These are phyloP conservation scores for Ceratothoa steindachneri DNA, from an alignment of 2,888 invertebrate species.

Conservation along the genomic window DNA sequence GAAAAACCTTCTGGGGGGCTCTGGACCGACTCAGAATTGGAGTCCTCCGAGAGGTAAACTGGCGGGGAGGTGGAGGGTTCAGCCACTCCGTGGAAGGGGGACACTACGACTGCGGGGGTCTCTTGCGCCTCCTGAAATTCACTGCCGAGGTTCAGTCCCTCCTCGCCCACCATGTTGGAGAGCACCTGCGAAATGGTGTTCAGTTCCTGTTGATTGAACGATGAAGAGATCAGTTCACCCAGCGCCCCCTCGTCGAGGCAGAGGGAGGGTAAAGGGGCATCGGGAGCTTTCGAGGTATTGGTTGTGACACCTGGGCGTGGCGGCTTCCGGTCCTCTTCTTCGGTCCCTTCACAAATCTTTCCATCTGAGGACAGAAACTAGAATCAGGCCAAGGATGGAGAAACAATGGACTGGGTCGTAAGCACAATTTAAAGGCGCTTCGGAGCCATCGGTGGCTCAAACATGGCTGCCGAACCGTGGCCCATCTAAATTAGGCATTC, in stretches of 20 bases:
- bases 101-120: background rate
- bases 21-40: conserved; percentile 4
- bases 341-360: background rate
- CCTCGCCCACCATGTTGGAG: conserved; percentile 43
- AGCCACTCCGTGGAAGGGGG: background rate
- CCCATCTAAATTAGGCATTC: too few relatives aligned
- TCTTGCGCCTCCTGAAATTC: background rate
- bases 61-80: background rate
- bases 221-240: conserved; percentile 43
- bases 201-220: conserved; percentile 45
- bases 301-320: conserved; percentile 9
- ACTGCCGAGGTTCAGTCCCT: conserved; percentile 27
- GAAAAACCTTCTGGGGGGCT: background rate
- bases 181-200: conserved; percentile 43
- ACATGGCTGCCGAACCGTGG: background rate
- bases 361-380: background rate
- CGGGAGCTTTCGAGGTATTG: conserved; percentile 15
- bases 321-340: background rate
- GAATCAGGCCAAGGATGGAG: too few relatives aligned
- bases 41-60: conserved; percentile 1
- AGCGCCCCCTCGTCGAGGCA: conserved; percentile 35
- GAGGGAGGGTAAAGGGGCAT: conserved; percentile 24
- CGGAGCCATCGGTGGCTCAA: background rate
- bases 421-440: conserved; percentile 12
- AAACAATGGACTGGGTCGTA: conserved; percentile 38